Evolutionary conservation across 1,140 invertebrate genomes (phyloP), one percentile per base, ranked within the genome.

Genomic region (Manduca sexta): DNA sequence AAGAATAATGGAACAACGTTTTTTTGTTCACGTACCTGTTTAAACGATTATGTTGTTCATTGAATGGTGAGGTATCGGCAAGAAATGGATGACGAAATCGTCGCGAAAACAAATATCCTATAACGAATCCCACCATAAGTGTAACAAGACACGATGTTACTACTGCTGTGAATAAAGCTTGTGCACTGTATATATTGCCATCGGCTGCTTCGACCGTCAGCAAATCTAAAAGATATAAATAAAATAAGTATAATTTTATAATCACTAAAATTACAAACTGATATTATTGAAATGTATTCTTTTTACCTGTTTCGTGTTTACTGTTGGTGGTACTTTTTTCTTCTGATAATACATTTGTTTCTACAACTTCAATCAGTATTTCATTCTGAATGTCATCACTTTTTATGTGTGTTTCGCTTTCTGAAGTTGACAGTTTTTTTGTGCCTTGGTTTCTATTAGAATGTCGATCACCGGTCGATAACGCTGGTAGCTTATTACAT

Each of bases 41-140:
- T 53, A 86, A 73, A 63, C 86, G 81, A 64, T 86, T 87, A 69
- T 87, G 84, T 77, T 93, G 91, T 70, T 93, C 91, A 53, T 91
- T 90, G 79, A 92, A 92, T 60, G 91, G 90, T 34, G 92, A 89
- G 56, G 91, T 91, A 62, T 92, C 91, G 43, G 90, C 90, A 64
- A 92, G 92, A 51, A 90, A 89, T 30, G 91, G 89, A 52, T 90
- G 90, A 14, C 93, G 90, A 85, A 93, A 91, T 78, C 92, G 87
- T 54, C 93, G 89, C 6, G 93, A 94, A 75, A 95, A 94, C 60
- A 93, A 89, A 74, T 94, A 95, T 2, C 94, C 94, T 44, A 91
- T 91, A 33, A 94, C 90, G 75, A 95, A 95, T 29, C 94, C 94
- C 26, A 95, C 88, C 69, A 94, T 90, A 35, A 95, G 86, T 1